Conservation (phyloP, 2,113 vertebrate species). For the Aythya baeri region DNA sequence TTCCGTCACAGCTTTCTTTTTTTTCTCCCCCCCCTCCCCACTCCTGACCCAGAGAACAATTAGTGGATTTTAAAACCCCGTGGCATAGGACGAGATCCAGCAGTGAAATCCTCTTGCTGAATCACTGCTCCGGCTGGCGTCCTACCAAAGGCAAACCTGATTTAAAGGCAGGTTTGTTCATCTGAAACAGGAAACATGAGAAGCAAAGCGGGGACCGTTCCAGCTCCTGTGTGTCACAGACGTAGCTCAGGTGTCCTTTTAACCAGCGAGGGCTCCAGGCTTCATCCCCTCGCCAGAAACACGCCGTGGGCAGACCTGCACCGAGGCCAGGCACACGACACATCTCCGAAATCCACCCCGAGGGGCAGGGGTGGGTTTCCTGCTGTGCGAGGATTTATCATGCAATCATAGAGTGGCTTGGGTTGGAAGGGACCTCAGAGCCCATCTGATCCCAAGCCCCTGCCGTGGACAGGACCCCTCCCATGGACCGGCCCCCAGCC, state of each 20-base stretch:
- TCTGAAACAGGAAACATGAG: neutral
- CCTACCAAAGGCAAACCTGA: neutral
- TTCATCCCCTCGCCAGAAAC: neutral
- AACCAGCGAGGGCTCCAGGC: neutral
- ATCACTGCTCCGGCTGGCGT: neutral
- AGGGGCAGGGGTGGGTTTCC: neutral
- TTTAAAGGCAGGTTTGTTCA: neutral
- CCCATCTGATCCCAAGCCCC: no score
- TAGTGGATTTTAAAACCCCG: neutral
- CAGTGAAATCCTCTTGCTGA: neutral
- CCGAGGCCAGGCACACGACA: fast-evolving
- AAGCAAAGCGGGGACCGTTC: neutral
- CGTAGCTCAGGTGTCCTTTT: neutral
- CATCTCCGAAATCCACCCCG: neutral
- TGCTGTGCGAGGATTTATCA: neutral
- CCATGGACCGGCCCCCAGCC: no score
- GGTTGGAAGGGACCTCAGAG: no score
- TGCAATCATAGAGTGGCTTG: no score
- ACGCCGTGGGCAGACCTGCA: fast-evolving
- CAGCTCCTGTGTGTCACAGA: neutral
- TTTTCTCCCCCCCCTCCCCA: neutral
- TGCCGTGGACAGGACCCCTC: no score
- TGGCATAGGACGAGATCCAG: neutral
- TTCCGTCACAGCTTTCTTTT: neutral
- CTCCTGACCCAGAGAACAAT: neutral